Base-by-base conservation (phyloP, 2,113 vertebrate species). In the Indicator indicator region DNA sequence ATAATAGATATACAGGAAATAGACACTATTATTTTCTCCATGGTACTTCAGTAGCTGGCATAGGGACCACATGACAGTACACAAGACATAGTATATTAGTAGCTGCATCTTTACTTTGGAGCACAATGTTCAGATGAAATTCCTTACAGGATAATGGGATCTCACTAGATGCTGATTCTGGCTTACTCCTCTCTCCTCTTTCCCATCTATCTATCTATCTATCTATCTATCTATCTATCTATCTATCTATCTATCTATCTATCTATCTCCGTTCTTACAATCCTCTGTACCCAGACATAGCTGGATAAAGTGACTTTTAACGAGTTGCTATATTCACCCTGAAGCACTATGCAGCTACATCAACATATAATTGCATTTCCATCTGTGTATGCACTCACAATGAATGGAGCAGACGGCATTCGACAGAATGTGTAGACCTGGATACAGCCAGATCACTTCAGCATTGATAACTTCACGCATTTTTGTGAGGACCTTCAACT, bases 381-480 rank as follows among this genome's bases (percentile, higher is more conserved):
- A 8, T 4, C 12, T 20, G 83, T 2, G 36, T 16, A 32, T 40
- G 52, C 36, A 1, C 77, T 33, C 50, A 23, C 78, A 63, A 72
- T 32, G 87, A 89, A 76, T 7, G 40, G 91, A 59, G 50, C 87
- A 38, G 67, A 30, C 21, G 4, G 70, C 52, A 6, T 4, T 42
- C 75, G 1, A 30, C 1, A 58, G 52, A 58, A 83, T 0, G n/a
- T 2, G 18, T 0, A 30, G 52, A 15, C 52, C 42, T 1, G 52
- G 15, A 16, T 4, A 30, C 42, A 73, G 67, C 71, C 81, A 4
- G 5, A 5, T 9, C 38, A 2, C 71, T 63, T 13, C 64, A 62
- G 16, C 40, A 11, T 52, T 3, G 63, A 72, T n/a, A 73, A 28
- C 71, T 38, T 46, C 69, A 11, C 56, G 8, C n/a, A 3, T 7